Conservation (phyloP, 2,113 vertebrate species). For the Periophthalmus modestus region DNA sequence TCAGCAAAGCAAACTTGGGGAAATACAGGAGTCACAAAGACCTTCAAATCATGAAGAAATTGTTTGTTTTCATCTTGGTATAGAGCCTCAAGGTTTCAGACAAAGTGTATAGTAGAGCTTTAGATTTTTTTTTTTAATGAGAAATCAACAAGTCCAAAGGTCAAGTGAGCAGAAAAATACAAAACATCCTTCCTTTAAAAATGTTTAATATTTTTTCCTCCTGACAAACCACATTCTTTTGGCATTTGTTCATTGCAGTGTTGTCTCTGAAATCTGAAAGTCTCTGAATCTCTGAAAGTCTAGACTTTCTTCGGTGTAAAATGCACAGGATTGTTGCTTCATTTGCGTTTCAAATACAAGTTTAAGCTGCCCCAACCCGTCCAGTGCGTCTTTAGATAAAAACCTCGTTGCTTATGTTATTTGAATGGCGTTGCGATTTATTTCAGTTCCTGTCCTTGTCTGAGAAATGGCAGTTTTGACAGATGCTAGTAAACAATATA, state of each 20-base stretch:
- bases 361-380: background rate
- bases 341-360: background rate
- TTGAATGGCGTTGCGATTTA: background rate
- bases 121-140: too few relatives aligned
- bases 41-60: too few relatives aligned
- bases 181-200: too few relatives aligned
- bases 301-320: background rate
- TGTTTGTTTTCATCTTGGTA: too few relatives aligned
- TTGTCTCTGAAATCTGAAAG: background rate
- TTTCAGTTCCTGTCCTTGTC: background rate
- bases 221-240: background rate
- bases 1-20: too few relatives aligned
- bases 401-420: background rate
- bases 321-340: background rate
- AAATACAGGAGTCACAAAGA: too few relatives aligned
- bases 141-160: too few relatives aligned
- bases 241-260: background rate
- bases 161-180: too few relatives aligned
- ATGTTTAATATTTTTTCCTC: too few relatives aligned
- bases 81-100: too few relatives aligned
- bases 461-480: background rate
- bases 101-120: too few relatives aligned
- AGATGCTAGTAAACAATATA: constrained; percentile 3
- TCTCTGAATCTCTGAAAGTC: too few relatives aligned
- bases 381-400: background rate